Base-by-base conservation (phyloP, 1,140 invertebrate species). In the Thaumetopoea pityocampa region DNA sequence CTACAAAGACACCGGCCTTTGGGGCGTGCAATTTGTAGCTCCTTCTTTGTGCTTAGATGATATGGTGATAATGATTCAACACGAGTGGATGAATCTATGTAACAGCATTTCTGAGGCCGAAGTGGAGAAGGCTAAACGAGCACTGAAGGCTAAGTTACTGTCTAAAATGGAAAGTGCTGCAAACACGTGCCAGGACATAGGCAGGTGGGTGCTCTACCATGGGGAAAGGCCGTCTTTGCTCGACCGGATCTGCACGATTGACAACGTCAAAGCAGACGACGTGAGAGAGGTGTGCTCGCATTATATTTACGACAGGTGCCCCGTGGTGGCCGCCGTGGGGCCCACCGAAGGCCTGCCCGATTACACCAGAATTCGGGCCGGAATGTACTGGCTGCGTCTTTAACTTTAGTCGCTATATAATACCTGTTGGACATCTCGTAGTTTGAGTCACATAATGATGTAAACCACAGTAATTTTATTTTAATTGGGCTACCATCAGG, bases 171-270 rank as follows among this genome's bases (percentile, higher is more conserved):
- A 94, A 71, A 93, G 91, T 5, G 88, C 91, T 1, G 92, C 90
- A 3, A 89, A 91, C 1, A 87, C 93, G 32, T 94, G 92, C 84
- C 92, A 93, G 70, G 92, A 94, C 61, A 92, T 95, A 60, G 94
- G 93, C 3, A 85, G 91, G 48, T 92, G 93, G 84, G 88, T 94
- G 73, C 73, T 96, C 18, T 93, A 90, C 69, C 93, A 93, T 58
- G 89, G 90, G 5, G 78, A 89, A 22, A 71, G 92, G 51, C 89
- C 93, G 32, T 88, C 92, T 4, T 46, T 93, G 3, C 78, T 87
- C 45, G 92, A 95, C 67, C 67, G 92, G 37, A 88, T 94, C 60
- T 85, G 85, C 3, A 85, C 90, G 49, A 93, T 96, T 55, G 87
- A 93, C 48, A 79, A 85, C 42, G 83, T 94, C 2, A 84, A 85